Base-by-base conservation (phyloP, 2,888 invertebrate genomes). In the Drosophila trichaetosa region DNA sequence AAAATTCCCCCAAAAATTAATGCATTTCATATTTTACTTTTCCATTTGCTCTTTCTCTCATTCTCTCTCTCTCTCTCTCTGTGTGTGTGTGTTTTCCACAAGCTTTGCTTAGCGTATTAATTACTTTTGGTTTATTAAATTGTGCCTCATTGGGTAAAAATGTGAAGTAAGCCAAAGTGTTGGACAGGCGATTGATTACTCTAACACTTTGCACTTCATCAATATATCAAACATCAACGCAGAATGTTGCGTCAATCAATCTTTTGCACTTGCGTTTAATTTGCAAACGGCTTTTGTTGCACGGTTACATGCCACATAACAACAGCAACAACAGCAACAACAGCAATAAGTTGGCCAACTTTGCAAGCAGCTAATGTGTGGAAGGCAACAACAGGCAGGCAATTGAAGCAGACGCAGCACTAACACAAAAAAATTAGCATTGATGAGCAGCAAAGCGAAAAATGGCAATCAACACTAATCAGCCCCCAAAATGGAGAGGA, bases 381-480 rank as follows among this genome's bases (percentile, higher is more conserved):
- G 48, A 54, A 2, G 27, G 7, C n/a, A 40, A 31, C 16, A 57
- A 46, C 31, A 24, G 31, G 57, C 27, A 24, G 29, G n/a, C 24
- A 52, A 18, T 27, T 48, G 34, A 51, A 52, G 70, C 67, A 59
- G 63, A 46, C 53, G 42, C 57, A 63, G 54, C 69, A 64, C 46
- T 57, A 52, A 40, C 8, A 70, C 34, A 52, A 36, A 71, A 73
- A 87, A 84, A 87, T 85, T 86, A 86, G 87, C 89, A 89, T 89
- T 89, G 90, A 90, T 87, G 89, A 89, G 90, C 90, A 90, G 80
- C 82, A 89, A 85, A 82, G 89, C 90, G 83, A 88, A 79, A 90
- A 90, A 89, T 88, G 87, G 90, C 90, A 90, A 90, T 90, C 90
- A 90, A 83, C 90, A 90, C 90, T 90, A 90, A 90, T 90, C 90